A percentile compares a stretch with the other conserved stretches of the same genome.
Evolutionary conservation across 1,140 invertebrate species (phyloP).

Genomic region (Pteromalus puparum): DNA sequence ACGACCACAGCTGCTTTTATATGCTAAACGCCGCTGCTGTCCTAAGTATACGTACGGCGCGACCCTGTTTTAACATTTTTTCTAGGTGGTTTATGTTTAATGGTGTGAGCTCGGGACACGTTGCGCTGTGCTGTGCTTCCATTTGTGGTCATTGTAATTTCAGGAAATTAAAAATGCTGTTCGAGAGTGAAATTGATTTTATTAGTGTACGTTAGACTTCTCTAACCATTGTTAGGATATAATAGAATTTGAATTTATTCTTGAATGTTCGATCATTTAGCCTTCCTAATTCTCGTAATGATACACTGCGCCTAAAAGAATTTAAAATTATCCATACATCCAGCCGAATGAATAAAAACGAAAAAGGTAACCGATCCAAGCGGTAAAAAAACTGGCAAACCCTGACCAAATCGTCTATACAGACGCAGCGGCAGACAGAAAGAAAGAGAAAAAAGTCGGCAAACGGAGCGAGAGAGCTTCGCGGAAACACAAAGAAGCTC

Average conservation of each 20-base stretch:
- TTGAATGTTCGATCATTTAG: neutral
- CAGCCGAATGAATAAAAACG: neutral
- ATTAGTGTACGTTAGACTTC: neutral
- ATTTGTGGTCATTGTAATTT: neutral
- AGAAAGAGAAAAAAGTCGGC: neutral
- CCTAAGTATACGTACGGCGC: neutral
- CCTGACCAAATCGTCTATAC: neutral
- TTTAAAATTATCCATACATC: too few species aligned
- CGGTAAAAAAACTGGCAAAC: neutral
- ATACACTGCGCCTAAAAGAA: too few species aligned
- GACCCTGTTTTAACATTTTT: constrained; percentile 7
- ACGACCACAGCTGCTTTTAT: neutral
- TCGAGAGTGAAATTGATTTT: neutral
- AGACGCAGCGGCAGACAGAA: neutral
- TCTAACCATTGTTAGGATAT: neutral
- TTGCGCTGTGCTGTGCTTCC: neutral
- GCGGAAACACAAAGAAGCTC: neutral
- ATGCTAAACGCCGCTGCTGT: neutral
- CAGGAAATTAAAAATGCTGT: neutral
- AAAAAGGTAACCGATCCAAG: neutral
- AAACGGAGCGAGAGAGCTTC: neutral
- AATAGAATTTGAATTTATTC: neutral
- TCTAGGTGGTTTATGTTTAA: neutral
- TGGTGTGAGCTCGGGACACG: neutral
- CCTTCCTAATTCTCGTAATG: too few species aligned